These are phyloP conservation scores for Acropora tenuis DNA, from an alignment of 64 coral and sea anemone genomes.

Conservation along the genomic window DNA sequence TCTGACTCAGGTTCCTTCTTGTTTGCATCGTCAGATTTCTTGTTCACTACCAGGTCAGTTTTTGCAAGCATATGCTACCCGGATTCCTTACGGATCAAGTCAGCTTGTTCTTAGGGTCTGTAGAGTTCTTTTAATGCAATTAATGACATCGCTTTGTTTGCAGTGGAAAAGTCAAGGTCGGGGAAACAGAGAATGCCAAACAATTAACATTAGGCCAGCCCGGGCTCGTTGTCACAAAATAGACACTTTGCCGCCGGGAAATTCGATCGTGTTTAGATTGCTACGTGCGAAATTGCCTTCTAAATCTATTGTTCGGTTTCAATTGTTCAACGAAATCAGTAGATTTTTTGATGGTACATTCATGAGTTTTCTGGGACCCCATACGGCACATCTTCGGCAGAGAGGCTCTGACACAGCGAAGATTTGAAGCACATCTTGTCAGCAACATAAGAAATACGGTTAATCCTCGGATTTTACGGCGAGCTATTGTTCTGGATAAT, in stretches of 20 bases:
- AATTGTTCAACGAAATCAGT: constrained; percentile 7
- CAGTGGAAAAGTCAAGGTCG: not conserved
- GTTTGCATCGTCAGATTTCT: too few species aligned
- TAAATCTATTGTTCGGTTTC: not conserved
- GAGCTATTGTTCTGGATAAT: not conserved
- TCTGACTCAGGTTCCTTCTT: too few species aligned
- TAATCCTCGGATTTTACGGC: not conserved
- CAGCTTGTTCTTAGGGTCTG: not conserved
- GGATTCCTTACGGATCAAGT: not conserved
- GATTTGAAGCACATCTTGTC: not conserved
- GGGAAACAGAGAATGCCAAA: not conserved
- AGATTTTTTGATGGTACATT: not conserved
- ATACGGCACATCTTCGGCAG: not conserved
- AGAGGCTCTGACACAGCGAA: not conserved
- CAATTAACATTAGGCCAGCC: constrained; percentile 37
- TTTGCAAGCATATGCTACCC: not conserved
- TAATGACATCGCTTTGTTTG: constrained; percentile 1
- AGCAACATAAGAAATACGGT: not conserved
- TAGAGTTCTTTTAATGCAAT: not conserved
- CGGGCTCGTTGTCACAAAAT: not conserved
- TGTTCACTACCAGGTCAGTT: too few species aligned
- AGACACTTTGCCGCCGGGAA: constrained; percentile 25
- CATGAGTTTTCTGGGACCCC: not conserved
- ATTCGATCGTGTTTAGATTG: not conserved
- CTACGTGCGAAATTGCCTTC: constrained; percentile 1